Evolutionary conservation across 2,797 vertebrate species (phyloP), one percentile per base, ranked within the genome.

Genomic region (Scyliorhinus canicula): DNA sequence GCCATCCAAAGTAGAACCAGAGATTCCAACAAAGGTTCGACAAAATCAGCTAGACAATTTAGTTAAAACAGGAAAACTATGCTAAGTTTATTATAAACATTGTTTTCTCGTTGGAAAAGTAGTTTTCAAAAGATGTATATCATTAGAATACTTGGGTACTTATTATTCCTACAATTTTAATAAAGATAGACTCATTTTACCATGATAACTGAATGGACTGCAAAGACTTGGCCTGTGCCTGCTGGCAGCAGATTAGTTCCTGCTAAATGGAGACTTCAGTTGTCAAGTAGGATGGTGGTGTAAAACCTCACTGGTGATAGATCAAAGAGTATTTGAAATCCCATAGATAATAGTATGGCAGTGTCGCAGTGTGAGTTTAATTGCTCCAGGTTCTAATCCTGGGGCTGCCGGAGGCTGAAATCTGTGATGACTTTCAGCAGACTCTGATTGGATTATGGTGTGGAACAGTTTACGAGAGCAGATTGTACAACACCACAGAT

Each of bases 231-330:
- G 93, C 31, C 93, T 94, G 57, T 65, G 60, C 60, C 67, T 74
- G 93, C 93, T 94, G 63, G 65, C 93, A 74, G 93, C 63, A 94
- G 93, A 71, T 94, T 94, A 94, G 67, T 74, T 94, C 26, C 44
- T 94, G 47, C 65, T 94, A 94, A 94, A 94, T 94, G 93, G 91
- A 94, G 93, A 94, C 93, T 74, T 94, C 93, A 94, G 93, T 94
- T 94, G 93, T 94, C 93, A 71, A 71, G 93, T 50, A 94, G 65
- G 67, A 71, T 71, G 67, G 93, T 55, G 91, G 93, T 74, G 63
- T 55, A 94, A 93, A 91, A 94, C 67, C 93, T 94, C 93, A 74
- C 47, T 94, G 93, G 67, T 94, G 93, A 94, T 94, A 94, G 93
- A 94, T 94, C 93, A 94, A 94, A 94, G 93, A 74, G 93, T 71